Conservation (phyloP, 2,888 invertebrate genomes). For the Ochropleura plecta region DNA sequence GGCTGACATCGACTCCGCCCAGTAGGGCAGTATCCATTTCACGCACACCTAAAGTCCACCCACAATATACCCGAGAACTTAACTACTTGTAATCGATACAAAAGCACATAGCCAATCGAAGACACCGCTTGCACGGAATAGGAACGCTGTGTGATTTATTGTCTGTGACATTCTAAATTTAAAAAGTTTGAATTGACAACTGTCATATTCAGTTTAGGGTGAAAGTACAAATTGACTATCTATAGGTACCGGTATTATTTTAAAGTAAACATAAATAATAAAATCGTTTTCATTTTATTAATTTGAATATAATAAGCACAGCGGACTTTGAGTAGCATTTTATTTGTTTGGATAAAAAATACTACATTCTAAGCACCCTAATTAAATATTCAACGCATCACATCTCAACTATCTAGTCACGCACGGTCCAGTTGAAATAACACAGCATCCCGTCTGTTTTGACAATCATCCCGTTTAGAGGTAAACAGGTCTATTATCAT, state of each 20-base stretch:
- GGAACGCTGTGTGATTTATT: conserved; percentile 61
- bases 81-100: conserved; percentile 75
- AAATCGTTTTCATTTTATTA: conserved; percentile 11
- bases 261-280: not conserved
- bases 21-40: conserved; percentile 86
- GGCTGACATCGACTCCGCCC: conserved; percentile 87
- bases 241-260: conserved; percentile 10
- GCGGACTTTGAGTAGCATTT: conserved; percentile 9
- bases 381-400: conserved; percentile 80
- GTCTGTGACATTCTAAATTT: conserved; percentile 48
- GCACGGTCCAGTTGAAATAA: conserved; percentile 88
- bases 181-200: conserved; percentile 42
- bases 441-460: conserved; percentile 85
- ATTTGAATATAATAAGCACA: conserved; percentile 22
- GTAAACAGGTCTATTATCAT: conserved; percentile 70
- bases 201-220: conserved; percentile 45
- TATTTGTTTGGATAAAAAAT: conserved; percentile 63
- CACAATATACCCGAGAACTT: conserved; percentile 74
- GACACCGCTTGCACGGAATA: conserved; percentile 47
- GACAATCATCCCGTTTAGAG: conserved; percentile 76
- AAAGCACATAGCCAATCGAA: conserved; percentile 73
- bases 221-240: conserved; percentile 20
- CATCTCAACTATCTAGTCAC: conserved; percentile 71
- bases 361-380: conserved; percentile 66
- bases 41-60: conserved; percentile 86